Percentiles rank a stretch among this genome's conserved stretches.
These are phyloP conservation scores for Sphenopsis melanotis DNA, from an alignment of 2,797 vertebrate genomes.

Conservation along the genomic window DNA sequence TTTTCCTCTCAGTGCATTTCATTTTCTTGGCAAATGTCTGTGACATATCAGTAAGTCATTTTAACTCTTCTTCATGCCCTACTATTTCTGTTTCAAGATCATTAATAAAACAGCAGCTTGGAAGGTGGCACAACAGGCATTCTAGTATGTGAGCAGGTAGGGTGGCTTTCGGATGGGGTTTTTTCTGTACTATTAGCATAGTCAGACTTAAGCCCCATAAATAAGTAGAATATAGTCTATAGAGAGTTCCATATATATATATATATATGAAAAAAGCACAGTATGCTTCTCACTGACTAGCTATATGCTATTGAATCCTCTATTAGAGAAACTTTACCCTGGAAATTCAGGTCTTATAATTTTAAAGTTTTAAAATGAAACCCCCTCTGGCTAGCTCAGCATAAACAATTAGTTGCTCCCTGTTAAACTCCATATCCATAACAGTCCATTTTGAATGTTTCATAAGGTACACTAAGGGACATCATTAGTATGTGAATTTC, in stretches of 20 bases:
- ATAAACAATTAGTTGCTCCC: conserved; percentile 70
- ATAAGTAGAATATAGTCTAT: conserved; percentile 48
- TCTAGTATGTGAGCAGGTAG: conserved; percentile 52
- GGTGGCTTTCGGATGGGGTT: conserved; percentile 3
- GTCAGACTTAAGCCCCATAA: conserved; percentile 58
- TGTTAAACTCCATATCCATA: conserved; percentile 60
- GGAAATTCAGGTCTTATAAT: conserved; percentile 53
- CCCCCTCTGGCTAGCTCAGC: conserved; percentile 57
- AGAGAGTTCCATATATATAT: not conserved
- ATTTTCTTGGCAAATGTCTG: conserved; percentile 73
- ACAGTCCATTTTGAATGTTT: conserved; percentile 57
- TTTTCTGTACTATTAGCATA: conserved; percentile 48
- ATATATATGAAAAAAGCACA: conserved; percentile 13
- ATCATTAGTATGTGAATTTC: conserved; percentile 69
- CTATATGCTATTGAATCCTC: conserved; percentile 32
- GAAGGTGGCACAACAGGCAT: conserved; percentile 67
- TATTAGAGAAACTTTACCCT: conserved; percentile 50
- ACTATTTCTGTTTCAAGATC: conserved; percentile 73
- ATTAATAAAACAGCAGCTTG: conserved; percentile 77
- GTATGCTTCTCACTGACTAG: conserved; percentile 29
- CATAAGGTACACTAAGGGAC: conserved; percentile 61
- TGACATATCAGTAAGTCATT: conserved; percentile 70
- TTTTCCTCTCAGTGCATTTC: conserved; percentile 65
- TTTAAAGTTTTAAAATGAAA: conserved; percentile 64
- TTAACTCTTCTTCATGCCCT: conserved; percentile 70